A percentile compares a stretch with the other conserved stretches of the same genome.
Evolutionary conservation across 2,888 invertebrate species (phyloP).

Genomic region (Nemapogon koenigi): DNA sequence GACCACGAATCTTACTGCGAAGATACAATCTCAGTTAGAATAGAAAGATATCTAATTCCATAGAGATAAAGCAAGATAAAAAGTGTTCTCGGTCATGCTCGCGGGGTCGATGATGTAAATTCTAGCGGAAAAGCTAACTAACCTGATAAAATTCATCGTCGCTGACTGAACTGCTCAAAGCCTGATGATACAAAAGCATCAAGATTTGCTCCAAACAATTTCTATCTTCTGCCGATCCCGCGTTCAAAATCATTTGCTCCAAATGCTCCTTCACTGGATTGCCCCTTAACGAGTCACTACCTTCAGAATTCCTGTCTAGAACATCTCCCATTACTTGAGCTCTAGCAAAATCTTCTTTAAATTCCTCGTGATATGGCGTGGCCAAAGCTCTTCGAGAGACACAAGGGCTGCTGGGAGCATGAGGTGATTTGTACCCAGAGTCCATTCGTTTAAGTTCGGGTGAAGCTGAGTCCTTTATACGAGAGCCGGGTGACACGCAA

Average conservation of each 20-base stretch:
- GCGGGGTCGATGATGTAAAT: no score
- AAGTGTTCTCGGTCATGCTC: no score
- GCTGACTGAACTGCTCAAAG: conserved; percentile 59
- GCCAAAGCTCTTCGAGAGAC: conserved; percentile 40
- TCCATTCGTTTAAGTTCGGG: conserved; percentile 62
- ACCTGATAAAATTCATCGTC: conserved; percentile 65
- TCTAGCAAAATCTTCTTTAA: conserved; percentile 57
- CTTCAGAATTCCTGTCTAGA: conserved; percentile 47
- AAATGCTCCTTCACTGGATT: conserved; percentile 56
- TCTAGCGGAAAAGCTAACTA: no score
- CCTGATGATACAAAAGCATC: conserved; percentile 67
- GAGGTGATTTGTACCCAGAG: conserved; percentile 60
- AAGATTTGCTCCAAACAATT: conserved; percentile 69
- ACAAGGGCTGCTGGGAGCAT: conserved; percentile 50
- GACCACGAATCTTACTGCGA: no score
- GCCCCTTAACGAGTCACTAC: conserved; percentile 49
- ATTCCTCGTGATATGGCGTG: conserved; percentile 45
- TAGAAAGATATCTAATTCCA: no score
- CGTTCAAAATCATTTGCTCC: conserved; percentile 57
- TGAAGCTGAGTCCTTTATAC: conserved; percentile 59
- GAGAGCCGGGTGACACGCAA: conserved; percentile 60
- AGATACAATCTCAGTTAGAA: no score
- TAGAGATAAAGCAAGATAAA: no score
- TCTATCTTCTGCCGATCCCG: conserved; percentile 63
- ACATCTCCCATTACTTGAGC: conserved; percentile 53